Evolutionary conservation across 1,140 invertebrate genomes (phyloP).

Genomic region (Drosophila grimshawi): DNA sequence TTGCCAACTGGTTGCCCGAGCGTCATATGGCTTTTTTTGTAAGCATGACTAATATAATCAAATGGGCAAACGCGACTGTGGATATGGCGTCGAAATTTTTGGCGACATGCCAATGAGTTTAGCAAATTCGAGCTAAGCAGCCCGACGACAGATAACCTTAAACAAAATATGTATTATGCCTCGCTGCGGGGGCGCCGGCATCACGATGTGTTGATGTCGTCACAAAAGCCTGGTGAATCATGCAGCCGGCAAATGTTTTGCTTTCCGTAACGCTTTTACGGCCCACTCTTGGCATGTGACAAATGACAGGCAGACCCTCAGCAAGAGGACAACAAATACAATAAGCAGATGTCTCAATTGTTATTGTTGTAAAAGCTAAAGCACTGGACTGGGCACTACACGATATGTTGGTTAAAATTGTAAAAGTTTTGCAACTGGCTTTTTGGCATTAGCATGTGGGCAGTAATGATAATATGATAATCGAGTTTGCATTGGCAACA

Average conservation of each 20-base stretch:
- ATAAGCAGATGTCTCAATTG: conserved; percentile 47
- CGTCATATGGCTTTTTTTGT: conserved; percentile 79
- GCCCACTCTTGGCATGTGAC: conserved; percentile 43
- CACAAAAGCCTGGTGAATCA: conserved; percentile 67
- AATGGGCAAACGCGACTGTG: conserved; percentile 65
- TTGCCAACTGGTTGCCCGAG: conserved; percentile 35
- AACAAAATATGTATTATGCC: conserved; percentile 40
- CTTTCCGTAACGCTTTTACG: conserved; percentile 37
- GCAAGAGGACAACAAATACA: neutral
- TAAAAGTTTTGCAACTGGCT: conserved; percentile 26
- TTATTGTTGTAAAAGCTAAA: conserved; percentile 29
- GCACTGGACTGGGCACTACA: neutral
- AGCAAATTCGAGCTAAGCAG: conserved; percentile 65
- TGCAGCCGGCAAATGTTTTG: conserved; percentile 44
- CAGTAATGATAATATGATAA: conserved; percentile 28
- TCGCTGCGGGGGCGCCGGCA: conserved; percentile 28
- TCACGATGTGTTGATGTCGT: conserved; percentile 58
- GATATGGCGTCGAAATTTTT: conserved; percentile 68
- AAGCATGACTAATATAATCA: conserved; percentile 78
- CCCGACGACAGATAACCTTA: conserved; percentile 48
- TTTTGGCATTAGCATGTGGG: neutral
- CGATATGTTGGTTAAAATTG: conserved; percentile 33
- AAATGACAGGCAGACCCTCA: conserved; percentile 32
- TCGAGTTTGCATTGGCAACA: conserved; percentile 30
- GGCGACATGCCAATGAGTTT: conserved; percentile 74